Evolutionary conservation across 2,113 vertebrate species (phyloP).

Genomic region (Sigmodon hispidus): DNA sequence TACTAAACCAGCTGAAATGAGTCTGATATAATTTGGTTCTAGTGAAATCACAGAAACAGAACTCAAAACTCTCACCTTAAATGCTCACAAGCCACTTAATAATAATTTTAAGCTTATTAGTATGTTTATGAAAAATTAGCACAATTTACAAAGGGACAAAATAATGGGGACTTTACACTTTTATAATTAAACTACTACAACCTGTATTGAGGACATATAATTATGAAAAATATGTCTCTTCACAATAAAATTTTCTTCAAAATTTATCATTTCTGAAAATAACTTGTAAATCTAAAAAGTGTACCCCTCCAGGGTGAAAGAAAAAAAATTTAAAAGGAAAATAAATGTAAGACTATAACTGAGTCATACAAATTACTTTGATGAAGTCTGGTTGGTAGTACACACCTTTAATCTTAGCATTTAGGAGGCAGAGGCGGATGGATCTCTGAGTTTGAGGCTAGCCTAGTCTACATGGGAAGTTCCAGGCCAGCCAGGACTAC

Average conservation of each 20-base stretch:
- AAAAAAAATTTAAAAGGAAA: background rate
- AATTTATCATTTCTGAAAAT: conserved; percentile 18
- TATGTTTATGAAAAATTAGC: conserved; percentile 52
- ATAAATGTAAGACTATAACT: conserved; percentile 45
- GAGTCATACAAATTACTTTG: conserved; percentile 23
- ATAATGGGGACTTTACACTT: background rate
- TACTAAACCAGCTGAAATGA: conserved; percentile 11
- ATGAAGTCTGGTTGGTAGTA: background rate
- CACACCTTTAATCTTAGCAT: background rate
- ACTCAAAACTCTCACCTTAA: conserved; percentile 4
- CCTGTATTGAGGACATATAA: background rate
- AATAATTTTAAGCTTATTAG: conserved; percentile 47
- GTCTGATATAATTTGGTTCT: background rate
- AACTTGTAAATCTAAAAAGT: conserved; percentile 2
- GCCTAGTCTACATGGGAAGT: background rate
- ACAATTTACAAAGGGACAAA: conserved; percentile 43
- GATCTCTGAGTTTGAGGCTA: background rate
- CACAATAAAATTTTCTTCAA: conserved; percentile 22
- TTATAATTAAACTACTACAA: conserved; percentile 27
- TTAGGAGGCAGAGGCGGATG: background rate
- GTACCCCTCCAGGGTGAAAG: background rate
- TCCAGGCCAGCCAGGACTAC: background rate
- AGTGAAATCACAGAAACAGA: background rate
- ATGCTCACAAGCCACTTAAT: conserved; percentile 29
- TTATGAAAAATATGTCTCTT: background rate